A percentile compares a stretch with the other conserved stretches of the same genome.
Conservation (phyloP, 2,888 invertebrate genomes). For the Mantis religiosa region DNA sequence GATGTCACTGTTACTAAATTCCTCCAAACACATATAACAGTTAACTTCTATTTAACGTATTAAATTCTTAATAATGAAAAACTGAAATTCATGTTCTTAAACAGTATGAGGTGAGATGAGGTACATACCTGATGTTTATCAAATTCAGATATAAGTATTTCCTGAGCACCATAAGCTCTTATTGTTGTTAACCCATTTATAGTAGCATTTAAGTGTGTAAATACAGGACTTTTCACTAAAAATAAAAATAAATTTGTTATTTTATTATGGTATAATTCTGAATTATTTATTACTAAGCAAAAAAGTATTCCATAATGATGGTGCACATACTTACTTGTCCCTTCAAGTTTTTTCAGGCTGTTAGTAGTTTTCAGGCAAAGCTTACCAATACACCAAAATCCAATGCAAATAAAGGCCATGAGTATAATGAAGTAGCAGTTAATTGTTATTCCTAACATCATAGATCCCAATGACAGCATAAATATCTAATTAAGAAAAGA, state of each 20-base stretch:
- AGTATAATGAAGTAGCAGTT: background rate
- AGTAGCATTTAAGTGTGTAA: slow-evolving; percentile 84
- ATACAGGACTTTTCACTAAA: slow-evolving; percentile 90
- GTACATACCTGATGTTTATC: slow-evolving; percentile 59
- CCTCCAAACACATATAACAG: too few species aligned
- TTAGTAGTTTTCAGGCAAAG: slow-evolving; percentile 49
- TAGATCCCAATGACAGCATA: background rate
- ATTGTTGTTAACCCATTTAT: slow-evolving; percentile 89
- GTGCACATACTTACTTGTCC: background rate
- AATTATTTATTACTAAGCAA: background rate
- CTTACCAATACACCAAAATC: background rate
- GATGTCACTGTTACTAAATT: too few species aligned
- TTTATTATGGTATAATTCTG: background rate
- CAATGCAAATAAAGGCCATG: background rate
- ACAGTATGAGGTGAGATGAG: too few species aligned
- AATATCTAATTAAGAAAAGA: background rate
- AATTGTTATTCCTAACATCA: background rate
- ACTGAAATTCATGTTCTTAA: too few species aligned
- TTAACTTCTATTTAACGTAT: too few species aligned
- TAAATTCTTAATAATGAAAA: too few species aligned
- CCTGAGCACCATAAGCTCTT: slow-evolving; percentile 79
- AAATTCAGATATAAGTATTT: slow-evolving; percentile 72
- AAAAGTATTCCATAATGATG: background rate
- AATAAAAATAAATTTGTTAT: slow-evolving; percentile 54
- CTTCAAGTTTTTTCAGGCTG: slow-evolving; percentile 56